These are phyloP conservation scores for Nephrotoma flavescens DNA, from an alignment of 2,888 invertebrate genomes.

Conservation along the genomic window DNA sequence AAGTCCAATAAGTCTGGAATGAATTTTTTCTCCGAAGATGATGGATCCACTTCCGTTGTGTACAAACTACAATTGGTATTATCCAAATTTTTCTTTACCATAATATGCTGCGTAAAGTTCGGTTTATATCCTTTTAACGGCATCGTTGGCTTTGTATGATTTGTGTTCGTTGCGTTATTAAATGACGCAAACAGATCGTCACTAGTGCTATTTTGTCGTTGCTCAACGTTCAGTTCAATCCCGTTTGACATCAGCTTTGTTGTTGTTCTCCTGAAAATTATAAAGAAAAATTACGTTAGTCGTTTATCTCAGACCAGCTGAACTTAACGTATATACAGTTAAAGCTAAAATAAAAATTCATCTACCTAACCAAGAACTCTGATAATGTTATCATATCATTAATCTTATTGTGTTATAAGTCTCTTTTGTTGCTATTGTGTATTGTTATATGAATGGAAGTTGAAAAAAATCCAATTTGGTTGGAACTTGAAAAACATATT, in stretches of 20 bases:
- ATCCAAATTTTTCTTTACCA: neutral
- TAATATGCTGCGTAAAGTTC: neutral
- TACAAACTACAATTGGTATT: neutral
- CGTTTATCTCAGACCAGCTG: neutral
- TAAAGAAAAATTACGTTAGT: neutral
- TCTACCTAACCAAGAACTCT: neutral
- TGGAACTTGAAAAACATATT: neutral
- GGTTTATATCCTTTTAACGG: constrained; percentile 3
- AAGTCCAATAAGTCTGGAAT: constrained; percentile 27
- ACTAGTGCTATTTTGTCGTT: neutral
- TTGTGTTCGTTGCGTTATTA: neutral
- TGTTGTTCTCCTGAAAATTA: neutral
- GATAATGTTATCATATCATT: neutral
- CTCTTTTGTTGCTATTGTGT: neutral
- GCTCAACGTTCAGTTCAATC: neutral
- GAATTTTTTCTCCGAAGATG: neutral
- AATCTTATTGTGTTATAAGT: neutral
- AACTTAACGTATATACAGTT: neutral
- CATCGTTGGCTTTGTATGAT: neutral
- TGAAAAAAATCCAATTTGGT: neutral
- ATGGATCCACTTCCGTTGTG: neutral
- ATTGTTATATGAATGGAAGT: neutral
- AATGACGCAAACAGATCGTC: neutral
- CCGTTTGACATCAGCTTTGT: neutral
- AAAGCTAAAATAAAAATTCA: neutral